Evolutionary conservation across 1,140 invertebrate genomes (phyloP).

Genomic region (Drosophila miranda): DNA sequence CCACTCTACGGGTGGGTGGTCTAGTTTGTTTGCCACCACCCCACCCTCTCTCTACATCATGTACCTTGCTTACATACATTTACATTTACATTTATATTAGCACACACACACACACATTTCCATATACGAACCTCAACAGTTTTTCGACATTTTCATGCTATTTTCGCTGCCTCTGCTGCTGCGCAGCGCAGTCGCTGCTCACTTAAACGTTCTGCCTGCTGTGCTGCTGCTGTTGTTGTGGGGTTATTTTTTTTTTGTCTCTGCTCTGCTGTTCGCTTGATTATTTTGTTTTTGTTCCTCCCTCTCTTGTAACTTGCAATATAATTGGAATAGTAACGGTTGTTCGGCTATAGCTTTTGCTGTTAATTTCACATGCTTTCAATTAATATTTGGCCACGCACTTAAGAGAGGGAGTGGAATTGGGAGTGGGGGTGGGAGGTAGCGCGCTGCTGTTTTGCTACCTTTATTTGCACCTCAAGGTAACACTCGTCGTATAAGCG

Average conservation of each 20-base stretch:
- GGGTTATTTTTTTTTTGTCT: slow-evolving; percentile 62
- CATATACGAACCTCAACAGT: slow-evolving; percentile 69
- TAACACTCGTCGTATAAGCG: slow-evolving; percentile 60
- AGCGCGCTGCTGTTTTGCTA: slow-evolving; percentile 43
- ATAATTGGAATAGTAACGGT: slow-evolving; percentile 70
- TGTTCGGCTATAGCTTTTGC: slow-evolving; percentile 35
- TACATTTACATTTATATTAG: background rate
- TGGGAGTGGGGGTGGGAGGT: background rate
- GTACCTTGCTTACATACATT: background rate
- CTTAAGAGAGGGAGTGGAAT: slow-evolving; percentile 18
- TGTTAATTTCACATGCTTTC: slow-evolving; percentile 59
- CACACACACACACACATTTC: slow-evolving; percentile 3
- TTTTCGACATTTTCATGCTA: slow-evolving; percentile 77
- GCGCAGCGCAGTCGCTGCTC: slow-evolving; percentile 11
- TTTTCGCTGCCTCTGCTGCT: slow-evolving; percentile 43
- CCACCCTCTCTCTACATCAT: background rate
- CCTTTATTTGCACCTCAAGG: slow-evolving; percentile 46
- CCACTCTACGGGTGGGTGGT: too few species aligned
- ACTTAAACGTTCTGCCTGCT: slow-evolving; percentile 32
- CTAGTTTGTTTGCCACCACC: too few species aligned
- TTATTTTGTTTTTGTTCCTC: slow-evolving; percentile 64
- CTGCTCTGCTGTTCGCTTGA: slow-evolving; percentile 68
- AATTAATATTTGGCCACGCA: slow-evolving; percentile 62
- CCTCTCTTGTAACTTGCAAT: slow-evolving; percentile 64
- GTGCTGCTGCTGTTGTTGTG: slow-evolving; percentile 19